Percentiles rank a stretch among this genome's conserved stretches.
phyloP scores from a whole-genome alignment of 37 sponge, comb jelly and placozoan species.

The Agelas oroides region DNA sequence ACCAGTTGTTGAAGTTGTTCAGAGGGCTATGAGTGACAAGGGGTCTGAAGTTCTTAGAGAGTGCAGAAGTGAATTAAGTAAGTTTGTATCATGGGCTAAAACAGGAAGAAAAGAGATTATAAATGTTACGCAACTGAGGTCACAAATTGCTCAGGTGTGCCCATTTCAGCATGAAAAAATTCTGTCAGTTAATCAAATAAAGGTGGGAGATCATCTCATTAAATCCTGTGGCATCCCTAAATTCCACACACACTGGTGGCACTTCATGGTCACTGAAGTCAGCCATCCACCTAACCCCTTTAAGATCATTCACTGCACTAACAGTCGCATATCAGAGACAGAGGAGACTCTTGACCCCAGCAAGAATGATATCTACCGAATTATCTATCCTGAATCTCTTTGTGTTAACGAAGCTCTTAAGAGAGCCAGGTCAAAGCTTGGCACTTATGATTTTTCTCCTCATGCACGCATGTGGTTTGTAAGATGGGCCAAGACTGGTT shows the following conservation, averaged over 20 bases:
- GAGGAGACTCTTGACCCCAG: constrained; percentile 16
- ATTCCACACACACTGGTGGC: constrained; percentile 30
- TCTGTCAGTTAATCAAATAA: constrained; percentile 13
- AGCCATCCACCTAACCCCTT: neutral
- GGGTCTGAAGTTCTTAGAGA: constrained; percentile 1
- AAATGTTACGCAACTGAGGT: neutral
- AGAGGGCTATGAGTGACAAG: constrained; percentile 8
- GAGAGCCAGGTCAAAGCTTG: constrained; percentile 35
- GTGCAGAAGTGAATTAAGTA: neutral
- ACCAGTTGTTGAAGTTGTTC: constrained; percentile 15
- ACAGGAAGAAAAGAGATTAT: constrained; percentile 19
- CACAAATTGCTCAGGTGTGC: constrained; percentile 29
- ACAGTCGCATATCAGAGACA: constrained; percentile 15
- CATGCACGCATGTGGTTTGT: constrained; percentile 47
- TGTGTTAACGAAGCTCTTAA: constrained; percentile 1
- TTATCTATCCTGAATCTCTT: constrained; percentile 42
- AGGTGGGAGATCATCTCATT: constrained; percentile 47
- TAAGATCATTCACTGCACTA: constrained; percentile 6
- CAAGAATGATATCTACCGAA: constrained; percentile 25
- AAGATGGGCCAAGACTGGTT: constrained; percentile 56
- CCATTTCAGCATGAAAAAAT: constrained; percentile 30
- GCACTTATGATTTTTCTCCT: neutral
- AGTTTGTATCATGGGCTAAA: constrained; percentile 44
- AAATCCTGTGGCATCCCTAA: too few species aligned
- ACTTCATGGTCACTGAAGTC: constrained; percentile 18